Conservation (phyloP, 1,140 invertebrate genomes). For the Drosophila suzukii region DNA sequence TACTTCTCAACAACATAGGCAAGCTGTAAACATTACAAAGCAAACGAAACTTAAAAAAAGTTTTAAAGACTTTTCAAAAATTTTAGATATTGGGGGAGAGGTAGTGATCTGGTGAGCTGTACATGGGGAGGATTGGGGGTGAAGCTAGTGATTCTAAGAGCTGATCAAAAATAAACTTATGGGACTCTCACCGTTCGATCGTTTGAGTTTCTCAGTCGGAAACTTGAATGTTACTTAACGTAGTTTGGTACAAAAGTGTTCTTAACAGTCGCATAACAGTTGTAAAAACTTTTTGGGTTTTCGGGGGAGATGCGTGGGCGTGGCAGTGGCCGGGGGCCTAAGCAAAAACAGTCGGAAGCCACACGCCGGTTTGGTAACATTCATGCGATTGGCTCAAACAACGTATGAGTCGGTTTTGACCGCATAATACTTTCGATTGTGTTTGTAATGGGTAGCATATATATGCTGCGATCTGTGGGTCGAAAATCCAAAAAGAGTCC, state of each 20-base stretch:
- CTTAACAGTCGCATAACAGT: conserved; percentile 61
- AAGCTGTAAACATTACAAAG: conserved; percentile 59
- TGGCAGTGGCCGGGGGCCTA: conserved; percentile 51
- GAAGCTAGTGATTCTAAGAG: conserved; percentile 17
- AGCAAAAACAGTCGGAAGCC: conserved; percentile 64
- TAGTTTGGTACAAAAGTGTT: conserved; percentile 56
- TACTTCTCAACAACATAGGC: conserved; percentile 41
- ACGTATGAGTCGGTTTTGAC: conserved; percentile 82
- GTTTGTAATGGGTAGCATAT: conserved; percentile 83
- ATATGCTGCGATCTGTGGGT: conserved; percentile 83
- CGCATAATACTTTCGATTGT: conserved; percentile 83
- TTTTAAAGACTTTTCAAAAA: conserved; percentile 10
- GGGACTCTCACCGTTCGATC: conserved; percentile 71
- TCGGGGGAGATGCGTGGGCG: conserved; percentile 28
- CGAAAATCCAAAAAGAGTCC: conserved; percentile 52
- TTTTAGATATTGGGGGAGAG: neutral
- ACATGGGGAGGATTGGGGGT: conserved; percentile 18
- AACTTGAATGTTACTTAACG: conserved; percentile 60
- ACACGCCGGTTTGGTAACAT: conserved; percentile 14
- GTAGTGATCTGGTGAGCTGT: conserved; percentile 28
- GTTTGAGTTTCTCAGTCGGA: conserved; percentile 45
- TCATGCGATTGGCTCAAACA: conserved; percentile 69
- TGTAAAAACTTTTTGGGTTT: conserved; percentile 55
- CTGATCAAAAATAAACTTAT: conserved; percentile 30
- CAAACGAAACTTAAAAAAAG: conserved; percentile 19